phyloP scores from a whole-genome alignment of 2,797 vertebrate species.

The Epinephelus coioides region DNA sequence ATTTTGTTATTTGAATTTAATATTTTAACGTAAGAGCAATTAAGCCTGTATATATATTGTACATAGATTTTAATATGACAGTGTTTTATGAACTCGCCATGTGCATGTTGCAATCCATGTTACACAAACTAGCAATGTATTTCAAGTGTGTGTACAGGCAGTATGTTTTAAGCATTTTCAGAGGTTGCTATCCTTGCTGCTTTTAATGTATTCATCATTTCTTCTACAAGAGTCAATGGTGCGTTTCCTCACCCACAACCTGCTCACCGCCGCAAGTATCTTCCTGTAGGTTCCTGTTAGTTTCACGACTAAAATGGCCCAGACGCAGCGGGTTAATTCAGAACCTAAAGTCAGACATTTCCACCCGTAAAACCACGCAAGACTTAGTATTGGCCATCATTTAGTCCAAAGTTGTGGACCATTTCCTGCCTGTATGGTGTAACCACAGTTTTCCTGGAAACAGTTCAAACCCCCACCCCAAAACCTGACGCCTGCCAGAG shows the following conservation, averaged over 20 bases:
- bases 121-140: conserved; percentile 59
- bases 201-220: conserved; percentile 81
- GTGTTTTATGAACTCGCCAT: conserved; percentile 69
- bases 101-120: conserved; percentile 51
- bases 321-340: conserved; percentile 50
- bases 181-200: conserved; percentile 74
- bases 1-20: conserved; percentile 65
- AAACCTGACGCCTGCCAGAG: conserved; percentile 29
- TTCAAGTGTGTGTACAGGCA: conserved; percentile 59
- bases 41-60: conserved; percentile 82
- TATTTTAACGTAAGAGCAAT: conserved; percentile 80
- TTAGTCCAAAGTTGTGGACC: conserved; percentile 70
- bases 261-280: conserved; percentile 55
- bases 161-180: conserved; percentile 63
- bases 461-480: conserved; percentile 25
- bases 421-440: conserved; percentile 76
- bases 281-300: conserved; percentile 70
- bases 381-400: conserved; percentile 64
- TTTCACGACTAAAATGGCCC: conserved; percentile 73
- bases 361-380: conserved; percentile 65
- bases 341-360: conserved; percentile 86
- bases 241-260: conserved; percentile 48
- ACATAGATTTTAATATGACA: conserved; percentile 85
- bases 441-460: conserved; percentile 58
- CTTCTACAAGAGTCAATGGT: conserved; percentile 57